Evolutionary conservation across 1,140 invertebrate species (phyloP).

Genomic region (Hyles euphorbiae): DNA sequence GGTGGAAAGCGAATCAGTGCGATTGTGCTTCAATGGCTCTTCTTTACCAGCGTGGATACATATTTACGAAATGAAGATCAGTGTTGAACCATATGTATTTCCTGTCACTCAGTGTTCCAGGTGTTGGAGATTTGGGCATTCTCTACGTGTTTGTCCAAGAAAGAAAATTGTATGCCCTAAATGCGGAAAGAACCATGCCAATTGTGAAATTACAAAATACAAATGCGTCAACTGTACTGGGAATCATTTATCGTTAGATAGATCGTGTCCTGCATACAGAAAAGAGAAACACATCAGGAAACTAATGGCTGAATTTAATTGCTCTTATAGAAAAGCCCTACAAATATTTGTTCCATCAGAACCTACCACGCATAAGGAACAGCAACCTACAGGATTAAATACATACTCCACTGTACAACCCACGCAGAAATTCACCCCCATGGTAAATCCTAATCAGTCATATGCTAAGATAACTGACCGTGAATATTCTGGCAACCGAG

Average conservation of each 20-base stretch:
- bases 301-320: conserved; percentile 16
- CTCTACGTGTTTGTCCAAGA: conserved; percentile 9
- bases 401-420: not conserved
- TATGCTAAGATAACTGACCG: too few species aligned
- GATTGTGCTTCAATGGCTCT: conserved; percentile 25
- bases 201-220: conserved; percentile 17
- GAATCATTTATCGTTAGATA: conserved; percentile 13
- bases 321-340: not conserved
- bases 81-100: conserved; percentile 20
- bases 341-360: not conserved
- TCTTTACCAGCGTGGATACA: conserved; percentile 20
- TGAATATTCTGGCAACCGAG: not conserved
- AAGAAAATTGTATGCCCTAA: conserved; percentile 28
- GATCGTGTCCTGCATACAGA: conserved; percentile 15
- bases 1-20: conserved; percentile 21
- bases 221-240: conserved; percentile 21
- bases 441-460: too few species aligned
- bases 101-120: conserved; percentile 22
- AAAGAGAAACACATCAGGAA: conserved; percentile 20
- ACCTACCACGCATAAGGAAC: not conserved
- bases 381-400: too few species aligned
- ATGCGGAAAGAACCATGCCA: conserved; percentile 15
- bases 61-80: conserved; percentile 13
- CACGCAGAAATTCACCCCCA: not conserved
- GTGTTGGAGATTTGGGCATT: conserved; percentile 25